These are phyloP conservation scores for Podarcis cretensis DNA, from an alignment of 2,113 vertebrate genomes.

Conservation along the genomic window DNA sequence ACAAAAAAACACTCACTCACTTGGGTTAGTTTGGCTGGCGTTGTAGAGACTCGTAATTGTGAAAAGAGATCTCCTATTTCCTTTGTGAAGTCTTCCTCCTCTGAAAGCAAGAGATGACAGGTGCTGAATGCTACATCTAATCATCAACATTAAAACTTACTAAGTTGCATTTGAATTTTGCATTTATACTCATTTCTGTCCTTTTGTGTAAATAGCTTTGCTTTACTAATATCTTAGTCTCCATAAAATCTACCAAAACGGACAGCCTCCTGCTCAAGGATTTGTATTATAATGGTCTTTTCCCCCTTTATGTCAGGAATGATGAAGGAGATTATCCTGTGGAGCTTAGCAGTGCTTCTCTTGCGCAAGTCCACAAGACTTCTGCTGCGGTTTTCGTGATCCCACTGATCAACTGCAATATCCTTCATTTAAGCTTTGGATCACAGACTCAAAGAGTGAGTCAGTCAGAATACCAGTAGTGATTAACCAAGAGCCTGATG, in stretches of 20 bases:
- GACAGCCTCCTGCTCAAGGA: background rate
- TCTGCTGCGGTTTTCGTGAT: too few species aligned
- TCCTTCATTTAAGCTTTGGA: background rate
- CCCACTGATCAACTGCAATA: background rate
- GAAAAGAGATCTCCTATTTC: constrained; percentile 85
- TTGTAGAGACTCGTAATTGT: constrained; percentile 80
- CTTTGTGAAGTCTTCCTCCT: constrained; percentile 85
- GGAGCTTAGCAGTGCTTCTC: constrained; percentile 10
- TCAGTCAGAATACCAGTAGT: background rate
- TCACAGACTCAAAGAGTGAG: too few species aligned
- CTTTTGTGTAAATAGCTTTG: background rate
- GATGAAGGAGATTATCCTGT: background rate
- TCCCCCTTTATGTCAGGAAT: constrained; percentile 30
- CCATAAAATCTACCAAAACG: background rate
- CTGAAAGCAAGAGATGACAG: constrained; percentile 67
- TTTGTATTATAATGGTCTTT: background rate
- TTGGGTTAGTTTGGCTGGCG: constrained; percentile 82
- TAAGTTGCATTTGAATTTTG: background rate
- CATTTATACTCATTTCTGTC: background rate
- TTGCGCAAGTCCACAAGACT: background rate
- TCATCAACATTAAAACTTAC: background rate
- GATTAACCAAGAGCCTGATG: background rate
- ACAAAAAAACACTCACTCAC: constrained; percentile 73
- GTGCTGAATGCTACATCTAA: background rate
- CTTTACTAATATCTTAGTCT: background rate